Percentiles rank a stretch among this genome's conserved stretches.
phyloP scores from a whole-genome alignment of 2,113 vertebrate species.

The Crocuta crocuta region DNA sequence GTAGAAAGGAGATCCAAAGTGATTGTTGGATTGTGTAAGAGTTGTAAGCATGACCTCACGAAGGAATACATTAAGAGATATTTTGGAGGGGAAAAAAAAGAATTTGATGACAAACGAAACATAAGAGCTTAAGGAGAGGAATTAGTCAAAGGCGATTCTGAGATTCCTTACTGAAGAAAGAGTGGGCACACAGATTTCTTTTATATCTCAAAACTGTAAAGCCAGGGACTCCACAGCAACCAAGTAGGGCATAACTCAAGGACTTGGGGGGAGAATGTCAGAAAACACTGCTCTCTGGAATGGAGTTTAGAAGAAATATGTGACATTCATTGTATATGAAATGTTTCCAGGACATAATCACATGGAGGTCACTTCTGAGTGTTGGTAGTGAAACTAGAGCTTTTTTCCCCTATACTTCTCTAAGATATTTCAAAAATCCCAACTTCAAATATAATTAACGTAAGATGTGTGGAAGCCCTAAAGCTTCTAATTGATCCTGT shows the following conservation, averaged over 20 bases:
- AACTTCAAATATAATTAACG: conserved; percentile 3
- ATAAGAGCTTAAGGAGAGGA: neutral
- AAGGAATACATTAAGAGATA: neutral
- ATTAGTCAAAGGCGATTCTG: neutral
- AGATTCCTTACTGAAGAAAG: neutral
- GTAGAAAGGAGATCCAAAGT: neutral
- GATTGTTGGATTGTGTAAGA: neutral
- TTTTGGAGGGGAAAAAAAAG: neutral
- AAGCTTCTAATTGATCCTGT: neutral
- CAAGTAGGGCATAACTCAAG: neutral
- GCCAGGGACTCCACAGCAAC: neutral
- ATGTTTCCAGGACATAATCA: conserved; percentile 20
- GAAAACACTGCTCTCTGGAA: neutral
- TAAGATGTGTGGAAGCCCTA: neutral
- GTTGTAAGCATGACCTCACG: neutral
- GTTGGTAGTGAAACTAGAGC: neutral
- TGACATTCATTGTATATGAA: neutral
- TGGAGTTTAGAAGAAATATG: neutral
- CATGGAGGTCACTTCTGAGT: neutral
- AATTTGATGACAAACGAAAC: neutral
- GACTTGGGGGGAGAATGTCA: neutral
- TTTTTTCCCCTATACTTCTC: neutral
- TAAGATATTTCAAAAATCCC: neutral
- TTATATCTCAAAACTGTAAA: neutral
- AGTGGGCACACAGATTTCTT: neutral